A percentile compares a stretch with the other conserved stretches of the same genome.
Conservation (phyloP, 2,888 invertebrate genomes). For the Dynastes grantii region DNA sequence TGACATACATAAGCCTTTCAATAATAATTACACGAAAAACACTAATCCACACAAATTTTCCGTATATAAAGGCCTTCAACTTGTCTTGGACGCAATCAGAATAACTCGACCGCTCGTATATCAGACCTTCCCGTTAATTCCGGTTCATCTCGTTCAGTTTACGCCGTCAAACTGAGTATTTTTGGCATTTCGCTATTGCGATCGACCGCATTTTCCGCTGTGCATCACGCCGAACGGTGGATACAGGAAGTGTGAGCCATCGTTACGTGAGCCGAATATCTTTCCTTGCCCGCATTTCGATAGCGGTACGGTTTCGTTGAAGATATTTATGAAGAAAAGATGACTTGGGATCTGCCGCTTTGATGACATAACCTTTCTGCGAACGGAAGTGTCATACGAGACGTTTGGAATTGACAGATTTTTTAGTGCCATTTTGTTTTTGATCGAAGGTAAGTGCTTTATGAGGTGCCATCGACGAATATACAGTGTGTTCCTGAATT, state of each 20-base stretch:
- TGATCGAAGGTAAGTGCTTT: too few relatives aligned
- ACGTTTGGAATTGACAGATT: background rate
- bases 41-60: conserved; percentile 30
- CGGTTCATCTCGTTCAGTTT: background rate
- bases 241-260: background rate
- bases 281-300: background rate
- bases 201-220: background rate
- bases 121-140: conserved; percentile 17
- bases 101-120: background rate
- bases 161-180: background rate
- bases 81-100: conserved; percentile 12
- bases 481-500: too few relatives aligned
- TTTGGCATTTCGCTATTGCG: conserved; percentile 2
- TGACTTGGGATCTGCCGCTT: background rate
- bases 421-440: background rate
- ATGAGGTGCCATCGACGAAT: too few relatives aligned
- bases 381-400: background rate
- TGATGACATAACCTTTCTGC: background rate
- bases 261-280: background rate
- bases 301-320: background rate
- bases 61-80: conserved; percentile 6
- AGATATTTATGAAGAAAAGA: background rate
- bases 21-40: conserved; percentile 22
- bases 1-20: conserved; percentile 37
- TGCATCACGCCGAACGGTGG: background rate